Conservation (phyloP, 2,113 vertebrate genomes). For the Lamprologus lemairii region DNA sequence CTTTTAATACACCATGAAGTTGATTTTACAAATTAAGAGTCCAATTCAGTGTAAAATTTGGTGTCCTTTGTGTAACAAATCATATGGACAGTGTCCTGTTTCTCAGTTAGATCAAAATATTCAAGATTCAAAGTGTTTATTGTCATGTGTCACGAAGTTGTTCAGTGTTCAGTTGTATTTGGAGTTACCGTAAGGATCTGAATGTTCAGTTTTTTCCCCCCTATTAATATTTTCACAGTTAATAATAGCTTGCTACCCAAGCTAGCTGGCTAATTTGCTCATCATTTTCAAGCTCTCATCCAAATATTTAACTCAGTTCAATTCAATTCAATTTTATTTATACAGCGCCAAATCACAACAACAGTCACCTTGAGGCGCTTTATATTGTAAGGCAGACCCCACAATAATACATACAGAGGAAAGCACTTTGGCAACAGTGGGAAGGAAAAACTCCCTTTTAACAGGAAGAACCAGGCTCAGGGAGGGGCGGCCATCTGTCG, state of each 20-base stretch:
- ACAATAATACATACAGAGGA: background rate
- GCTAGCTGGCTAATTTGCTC: background rate
- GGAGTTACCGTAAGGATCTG: accelerated
- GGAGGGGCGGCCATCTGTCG: background rate
- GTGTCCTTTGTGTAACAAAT: background rate
- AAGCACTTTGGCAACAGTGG: background rate
- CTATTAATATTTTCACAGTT: background rate
- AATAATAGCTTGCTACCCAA: background rate
- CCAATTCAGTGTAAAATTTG: background rate
- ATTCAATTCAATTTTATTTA: background rate
- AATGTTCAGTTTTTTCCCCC: background rate
- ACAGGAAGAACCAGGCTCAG: background rate
- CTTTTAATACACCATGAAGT: background rate
- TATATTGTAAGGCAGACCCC: background rate
- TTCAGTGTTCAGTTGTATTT: background rate
- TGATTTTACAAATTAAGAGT: background rate
- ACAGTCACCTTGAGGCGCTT: background rate
- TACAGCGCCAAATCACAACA: background rate
- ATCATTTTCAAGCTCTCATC: background rate
- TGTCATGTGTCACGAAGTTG: background rate
- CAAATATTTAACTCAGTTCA: background rate
- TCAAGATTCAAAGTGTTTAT: background rate
- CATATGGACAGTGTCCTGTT: background rate
- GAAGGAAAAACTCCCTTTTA: background rate
- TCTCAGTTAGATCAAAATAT: background rate